Evolutionary conservation across 2,113 vertebrate genomes (phyloP), one percentile per base, ranked within the genome.

Genomic region (Diphyllodes magnificus): DNA sequence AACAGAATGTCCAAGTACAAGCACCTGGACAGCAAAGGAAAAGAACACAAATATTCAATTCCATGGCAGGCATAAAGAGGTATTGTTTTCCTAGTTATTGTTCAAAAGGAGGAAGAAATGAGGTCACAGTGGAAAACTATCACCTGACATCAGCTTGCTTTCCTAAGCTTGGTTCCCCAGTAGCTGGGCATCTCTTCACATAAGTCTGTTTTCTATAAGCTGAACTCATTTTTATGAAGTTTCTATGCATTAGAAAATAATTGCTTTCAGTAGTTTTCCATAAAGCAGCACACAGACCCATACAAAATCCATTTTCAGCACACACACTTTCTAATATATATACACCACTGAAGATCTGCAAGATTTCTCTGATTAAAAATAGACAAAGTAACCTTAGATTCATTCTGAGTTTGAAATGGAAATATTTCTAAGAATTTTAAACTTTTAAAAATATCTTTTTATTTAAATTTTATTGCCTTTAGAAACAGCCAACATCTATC

Each of bases 71-170:
- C 53, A 88, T 7, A 76, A 93, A 90, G 92, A 93, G n/a, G 85
- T 57, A 83, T 95, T 96, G 88, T 96, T 93, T 81, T 60, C 47
- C 64, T 11, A 64, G 44, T 44, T 80, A 63, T 88, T 95, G 83
- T 90, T 94, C 64, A 70, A 78, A 90, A 71, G 53, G 20, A 83
- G 79, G 87, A 95, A 92, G 76, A 94, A 92, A 64, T 91, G 9
- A 90, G 76, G 72, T 95, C 93, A 95, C 44, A 82, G 45, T 59
- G 79, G 75, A 90, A 94, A 96, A 95, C 17, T 2, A 82, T 75
- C 75, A 83, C 71, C 79, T 66, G 71, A 82, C 82, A 53, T 25
- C 60, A 80, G 27, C 51, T 51, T 86, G 64, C 47, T 88, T 83
- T 90, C 64, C 84, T 60, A 50, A 73, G 64, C 47, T 73, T 70